phyloP scores from a whole-genome alignment of 2,888 invertebrate species.

The Phyllotreta cruciferae region DNA sequence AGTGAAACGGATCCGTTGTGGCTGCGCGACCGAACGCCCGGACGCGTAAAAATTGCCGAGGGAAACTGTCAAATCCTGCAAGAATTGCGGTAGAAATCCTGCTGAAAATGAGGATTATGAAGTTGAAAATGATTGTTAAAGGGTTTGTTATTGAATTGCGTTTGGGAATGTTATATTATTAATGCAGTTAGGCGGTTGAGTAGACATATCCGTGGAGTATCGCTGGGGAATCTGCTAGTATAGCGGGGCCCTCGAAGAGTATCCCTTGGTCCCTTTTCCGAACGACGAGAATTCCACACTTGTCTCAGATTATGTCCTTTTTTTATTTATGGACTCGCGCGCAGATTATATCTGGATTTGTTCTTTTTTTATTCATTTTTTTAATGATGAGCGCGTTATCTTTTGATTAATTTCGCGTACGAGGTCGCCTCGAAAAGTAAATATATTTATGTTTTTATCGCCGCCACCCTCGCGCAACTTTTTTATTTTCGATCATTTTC shows the following conservation, averaged over 20 bases:
- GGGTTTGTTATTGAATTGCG: too few relatives aligned
- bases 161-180: not conserved
- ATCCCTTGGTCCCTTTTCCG: constrained; percentile 24
- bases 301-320: constrained; percentile 48
- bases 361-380: constrained; percentile 28
- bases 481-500: too few relatives aligned
- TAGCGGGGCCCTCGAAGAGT: constrained; percentile 37
- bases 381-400: constrained; percentile 16
- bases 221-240: constrained; percentile 44
- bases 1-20: constrained; percentile 10
- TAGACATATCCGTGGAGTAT: constrained; percentile 32
- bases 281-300: constrained; percentile 47
- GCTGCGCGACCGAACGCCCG: not conserved
- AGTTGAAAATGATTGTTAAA: too few relatives aligned
- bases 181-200: not conserved
- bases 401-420: constrained; percentile 22
- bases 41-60: too few relatives aligned
- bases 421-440: not conserved
- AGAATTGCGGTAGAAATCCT: too few relatives aligned
- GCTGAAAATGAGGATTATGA: too few relatives aligned
- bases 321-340: constrained; percentile 42
- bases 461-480: too few relatives aligned
- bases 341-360: constrained; percentile 40
- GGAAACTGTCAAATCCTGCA: too few relatives aligned
- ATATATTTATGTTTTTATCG: too few relatives aligned